These are phyloP conservation scores for Xanthorhoe spadicearia DNA, from an alignment of 2,888 invertebrate species.

Conservation along the genomic window DNA sequence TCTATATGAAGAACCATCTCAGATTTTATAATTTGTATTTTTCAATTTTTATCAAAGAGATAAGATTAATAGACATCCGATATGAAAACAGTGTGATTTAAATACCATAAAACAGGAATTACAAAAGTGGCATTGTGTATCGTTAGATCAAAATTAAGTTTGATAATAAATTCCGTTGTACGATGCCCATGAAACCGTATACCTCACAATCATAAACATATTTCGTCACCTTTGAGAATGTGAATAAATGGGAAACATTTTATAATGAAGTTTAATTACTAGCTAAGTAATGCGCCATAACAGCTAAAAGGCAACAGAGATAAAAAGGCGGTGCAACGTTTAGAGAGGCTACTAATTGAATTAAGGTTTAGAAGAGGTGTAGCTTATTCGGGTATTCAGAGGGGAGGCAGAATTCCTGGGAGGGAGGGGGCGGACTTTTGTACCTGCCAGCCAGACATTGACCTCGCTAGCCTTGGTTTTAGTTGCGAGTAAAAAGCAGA, in stretches of 20 bases:
- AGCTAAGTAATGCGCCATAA: slow-evolving; percentile 17
- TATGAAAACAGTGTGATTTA: slow-evolving; percentile 52
- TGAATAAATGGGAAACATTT: slow-evolving; percentile 6
- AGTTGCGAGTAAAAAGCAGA: slow-evolving; percentile 52
- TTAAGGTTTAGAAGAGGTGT: slow-evolving; percentile 51
- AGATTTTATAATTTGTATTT: slow-evolving; percentile 13
- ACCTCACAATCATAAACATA: slow-evolving; percentile 3
- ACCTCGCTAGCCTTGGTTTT: slow-evolving; percentile 71
- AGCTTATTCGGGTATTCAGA: slow-evolving; percentile 67
- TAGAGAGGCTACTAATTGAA: slow-evolving; percentile 45
- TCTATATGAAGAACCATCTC: not conserved
- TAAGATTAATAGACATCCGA: slow-evolving; percentile 33
- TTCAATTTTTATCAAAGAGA: slow-evolving; percentile 39
- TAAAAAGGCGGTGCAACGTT: slow-evolving; percentile 38
- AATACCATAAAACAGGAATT: slow-evolving; percentile 44
- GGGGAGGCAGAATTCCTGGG: slow-evolving; percentile 56
- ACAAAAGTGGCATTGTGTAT: slow-evolving; percentile 12
- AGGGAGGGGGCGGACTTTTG: slow-evolving; percentile 55
- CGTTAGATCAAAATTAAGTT: slow-evolving; percentile 14
- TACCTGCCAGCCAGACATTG: slow-evolving; percentile 80
- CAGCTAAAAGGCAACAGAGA: slow-evolving; percentile 24
- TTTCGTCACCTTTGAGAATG: slow-evolving; percentile 13
- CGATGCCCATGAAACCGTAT: slow-evolving; percentile 6
- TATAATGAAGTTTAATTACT: slow-evolving; percentile 21
- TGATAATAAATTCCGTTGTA: slow-evolving; percentile 19